phyloP scores from a whole-genome alignment of 1,140 invertebrate genomes.

The Cydia pomonella region DNA sequence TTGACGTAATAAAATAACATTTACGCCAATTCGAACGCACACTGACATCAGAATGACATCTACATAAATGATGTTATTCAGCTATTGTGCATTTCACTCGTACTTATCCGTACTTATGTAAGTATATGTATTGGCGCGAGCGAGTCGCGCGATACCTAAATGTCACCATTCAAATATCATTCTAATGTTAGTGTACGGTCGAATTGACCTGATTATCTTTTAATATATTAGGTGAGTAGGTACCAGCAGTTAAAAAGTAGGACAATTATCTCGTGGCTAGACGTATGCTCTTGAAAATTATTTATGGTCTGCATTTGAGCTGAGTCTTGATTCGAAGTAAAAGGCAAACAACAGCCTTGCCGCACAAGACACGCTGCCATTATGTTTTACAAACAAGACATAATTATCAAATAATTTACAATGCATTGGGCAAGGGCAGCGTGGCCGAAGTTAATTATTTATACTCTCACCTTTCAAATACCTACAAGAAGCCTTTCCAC shows the following conservation, averaged over 20 bases:
- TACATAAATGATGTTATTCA: no score
- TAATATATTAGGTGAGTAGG: no score
- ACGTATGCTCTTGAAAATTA: conserved; percentile 53
- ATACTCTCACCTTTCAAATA: background rate
- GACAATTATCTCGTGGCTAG: background rate
- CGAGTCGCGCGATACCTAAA: no score
- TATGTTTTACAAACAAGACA: conserved; percentile 28
- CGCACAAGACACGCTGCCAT: conserved; percentile 46
- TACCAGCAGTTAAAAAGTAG: conserved; percentile 6
- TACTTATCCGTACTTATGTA: no score
- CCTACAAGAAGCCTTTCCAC: background rate
- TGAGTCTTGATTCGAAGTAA: conserved; percentile 57
- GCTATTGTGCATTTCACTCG: no score
- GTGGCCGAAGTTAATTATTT: conserved; percentile 13
- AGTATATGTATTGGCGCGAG: no score
- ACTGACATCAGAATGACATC: no score
- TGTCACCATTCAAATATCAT: no score
- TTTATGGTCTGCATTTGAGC: conserved; percentile 59
- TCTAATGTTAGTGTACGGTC: no score
- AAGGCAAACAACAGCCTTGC: conserved; percentile 60
- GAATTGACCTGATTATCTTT: no score
- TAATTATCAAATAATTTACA: conserved; percentile 28
- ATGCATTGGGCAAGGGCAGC: conserved; percentile 12
- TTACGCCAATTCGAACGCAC: no score
- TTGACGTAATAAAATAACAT: background rate